phyloP scores from a whole-genome alignment of 1,140 invertebrate genomes.

The Zaprionus capensis region DNA sequence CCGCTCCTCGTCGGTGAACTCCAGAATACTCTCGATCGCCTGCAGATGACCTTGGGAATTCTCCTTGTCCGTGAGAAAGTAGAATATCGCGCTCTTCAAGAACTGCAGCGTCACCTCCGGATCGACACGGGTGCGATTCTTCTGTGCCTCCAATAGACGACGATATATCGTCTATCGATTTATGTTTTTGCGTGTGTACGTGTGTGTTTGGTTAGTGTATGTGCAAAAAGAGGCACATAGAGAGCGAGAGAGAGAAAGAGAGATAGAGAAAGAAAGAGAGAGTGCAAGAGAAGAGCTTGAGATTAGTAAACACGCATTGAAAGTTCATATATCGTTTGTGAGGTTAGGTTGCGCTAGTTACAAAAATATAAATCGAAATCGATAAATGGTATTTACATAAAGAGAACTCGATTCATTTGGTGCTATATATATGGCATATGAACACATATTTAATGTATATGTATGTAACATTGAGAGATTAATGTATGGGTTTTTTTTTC shows the following conservation, averaged over 20 bases:
- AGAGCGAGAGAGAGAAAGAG: neutral
- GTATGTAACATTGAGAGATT: slow-evolving; percentile 68
- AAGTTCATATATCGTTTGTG: slow-evolving; percentile 28
- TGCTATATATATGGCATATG: slow-evolving; percentile 62
- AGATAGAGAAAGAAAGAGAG: slow-evolving; percentile 32
- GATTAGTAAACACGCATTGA: slow-evolving; percentile 39
- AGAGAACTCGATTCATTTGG: slow-evolving; percentile 42
- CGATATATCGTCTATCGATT: slow-evolving; percentile 91
- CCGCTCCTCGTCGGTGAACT: slow-evolving; percentile 90
- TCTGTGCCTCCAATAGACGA: slow-evolving; percentile 90
- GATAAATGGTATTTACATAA: slow-evolving; percentile 61
- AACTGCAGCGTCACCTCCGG: slow-evolving; percentile 94
- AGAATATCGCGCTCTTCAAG: slow-evolving; percentile 95
- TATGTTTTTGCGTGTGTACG: slow-evolving; percentile 3
- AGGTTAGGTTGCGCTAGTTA: slow-evolving; percentile 47
- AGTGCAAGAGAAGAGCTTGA: slow-evolving; percentile 28
- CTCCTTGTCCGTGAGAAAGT: slow-evolving; percentile 94
- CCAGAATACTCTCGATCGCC: slow-evolving; percentile 94
- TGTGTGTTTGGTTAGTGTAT: slow-evolving; percentile 26
- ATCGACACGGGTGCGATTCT: slow-evolving; percentile 88
- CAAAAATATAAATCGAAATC: slow-evolving; percentile 38
- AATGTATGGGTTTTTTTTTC: slow-evolving; percentile 11
- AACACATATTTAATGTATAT: slow-evolving; percentile 66
- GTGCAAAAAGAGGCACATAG: slow-evolving; percentile 34
- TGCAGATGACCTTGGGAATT: slow-evolving; percentile 92